These are phyloP conservation scores for Bubo scandiacus DNA, from an alignment of 2,113 vertebrate genomes.

Conservation along the genomic window DNA sequence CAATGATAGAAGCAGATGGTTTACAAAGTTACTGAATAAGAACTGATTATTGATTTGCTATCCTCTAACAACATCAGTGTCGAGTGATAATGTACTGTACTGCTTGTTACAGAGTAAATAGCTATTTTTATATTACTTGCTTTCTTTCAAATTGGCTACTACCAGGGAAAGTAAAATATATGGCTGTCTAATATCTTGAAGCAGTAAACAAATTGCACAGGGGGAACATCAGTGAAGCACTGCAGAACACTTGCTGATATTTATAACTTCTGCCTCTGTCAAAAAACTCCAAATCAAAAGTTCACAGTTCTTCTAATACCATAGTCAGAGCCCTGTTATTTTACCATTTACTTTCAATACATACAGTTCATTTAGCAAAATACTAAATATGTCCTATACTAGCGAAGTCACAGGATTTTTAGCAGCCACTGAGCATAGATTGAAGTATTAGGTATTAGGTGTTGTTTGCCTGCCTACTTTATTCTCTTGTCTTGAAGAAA, in stretches of 20 bases:
- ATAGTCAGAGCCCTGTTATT: not conserved
- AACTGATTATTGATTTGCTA: slow-evolving; percentile 75
- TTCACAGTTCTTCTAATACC: not conserved
- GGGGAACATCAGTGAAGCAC: not conserved
- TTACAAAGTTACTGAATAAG: slow-evolving; percentile 65
- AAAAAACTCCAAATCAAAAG: slow-evolving; percentile 34
- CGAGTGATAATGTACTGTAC: slow-evolving; percentile 68
- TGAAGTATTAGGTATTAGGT: not conserved
- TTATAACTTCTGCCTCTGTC: slow-evolving; percentile 48
- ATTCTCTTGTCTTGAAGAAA: not conserved
- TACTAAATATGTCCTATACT: not conserved
- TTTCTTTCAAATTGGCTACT: slow-evolving; percentile 74
- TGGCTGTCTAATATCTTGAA: slow-evolving; percentile 50
- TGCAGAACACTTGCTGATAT: slow-evolving; percentile 44
- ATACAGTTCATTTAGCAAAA: slow-evolving; percentile 3
- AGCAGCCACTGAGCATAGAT: not conserved
- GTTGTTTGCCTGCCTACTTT: not conserved
- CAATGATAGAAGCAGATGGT: slow-evolving; percentile 61
- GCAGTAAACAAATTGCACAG: slow-evolving; percentile 55
- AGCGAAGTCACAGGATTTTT: not conserved
- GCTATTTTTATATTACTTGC: slow-evolving; percentile 74
- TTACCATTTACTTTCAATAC: not conserved
- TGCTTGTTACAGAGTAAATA: slow-evolving; percentile 72
- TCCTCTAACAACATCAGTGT: slow-evolving; percentile 62
- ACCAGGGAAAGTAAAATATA: slow-evolving; percentile 60